Conservation (phyloP, 2,888 invertebrate species). For the Sinelater perroti region DNA sequence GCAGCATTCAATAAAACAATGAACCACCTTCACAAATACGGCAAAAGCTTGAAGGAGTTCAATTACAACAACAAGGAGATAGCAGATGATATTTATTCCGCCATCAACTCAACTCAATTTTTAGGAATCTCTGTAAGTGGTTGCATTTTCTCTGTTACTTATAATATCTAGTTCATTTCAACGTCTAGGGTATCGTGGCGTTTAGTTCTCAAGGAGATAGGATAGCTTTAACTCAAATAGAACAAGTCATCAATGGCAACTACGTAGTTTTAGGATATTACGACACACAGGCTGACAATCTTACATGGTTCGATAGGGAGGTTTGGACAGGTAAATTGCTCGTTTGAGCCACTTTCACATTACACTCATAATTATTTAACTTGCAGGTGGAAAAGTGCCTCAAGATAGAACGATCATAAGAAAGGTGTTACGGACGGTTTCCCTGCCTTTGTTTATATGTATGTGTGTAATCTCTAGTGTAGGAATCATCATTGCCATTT, state of each 20-base stretch:
- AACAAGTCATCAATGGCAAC: conserved; percentile 94
- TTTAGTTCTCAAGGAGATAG: conserved; percentile 99
- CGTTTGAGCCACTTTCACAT: background rate
- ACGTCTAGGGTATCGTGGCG: conserved; percentile 90
- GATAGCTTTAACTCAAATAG: conserved; percentile 97
- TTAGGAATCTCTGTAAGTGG: conserved; percentile 93
- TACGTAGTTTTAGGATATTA: conserved; percentile 96
- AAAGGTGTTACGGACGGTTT: conserved; percentile 84
- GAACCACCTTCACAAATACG: conserved; percentile 81
- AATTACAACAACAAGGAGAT: conserved; percentile 95
- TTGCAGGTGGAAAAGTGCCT: conserved; percentile 85
- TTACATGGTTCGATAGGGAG: conserved; percentile 92
- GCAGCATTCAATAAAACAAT: conserved; percentile 96
- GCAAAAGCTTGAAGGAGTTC: conserved; percentile 91
- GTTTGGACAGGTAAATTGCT: conserved; percentile 81
- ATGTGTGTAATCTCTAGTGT: conserved; percentile 91
- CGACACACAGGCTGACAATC: conserved; percentile 93
- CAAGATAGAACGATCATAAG: conserved; percentile 93
- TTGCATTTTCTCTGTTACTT: background rate
- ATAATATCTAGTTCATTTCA: background rate
- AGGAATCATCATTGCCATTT: conserved; percentile 86
- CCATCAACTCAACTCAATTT: conserved; percentile 98
- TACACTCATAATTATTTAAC: background rate
- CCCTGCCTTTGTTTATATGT: conserved; percentile 88
- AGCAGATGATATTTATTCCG: conserved; percentile 94